Evolutionary conservation across 2,113 vertebrate genomes (phyloP), one percentile per base, ranked within the genome.

Genomic region (Oxygymnocypris stewartii): DNA sequence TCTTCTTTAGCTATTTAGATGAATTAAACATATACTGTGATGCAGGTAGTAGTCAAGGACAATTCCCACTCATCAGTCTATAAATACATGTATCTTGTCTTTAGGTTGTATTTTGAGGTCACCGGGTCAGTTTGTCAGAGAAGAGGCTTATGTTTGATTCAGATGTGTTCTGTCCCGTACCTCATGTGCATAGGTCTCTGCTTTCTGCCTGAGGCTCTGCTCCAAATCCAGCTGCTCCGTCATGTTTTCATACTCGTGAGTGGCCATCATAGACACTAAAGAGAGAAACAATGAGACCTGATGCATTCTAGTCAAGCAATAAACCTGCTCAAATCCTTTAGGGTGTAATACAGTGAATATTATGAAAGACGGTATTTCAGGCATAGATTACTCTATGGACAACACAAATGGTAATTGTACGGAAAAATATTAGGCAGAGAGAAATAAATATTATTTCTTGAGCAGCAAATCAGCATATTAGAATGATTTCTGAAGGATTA

Each of bases 171-270:
- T 42, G 25, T n/a, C 84, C 57, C 6, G 4, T 87, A 95, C 95
- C 94, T 96, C 94, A 6, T 96, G 95, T 23, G 95, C 95, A 18
- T 92, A 95, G 6, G 90, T 92, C 89, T 96, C 95, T 1, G 95
- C 95, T 87, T 92, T 93, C 86, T 93, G 93, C 84, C 95, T 89
- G 25, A 96, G 93, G 87, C 74, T 94, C 90, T 94, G 94, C 91
- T 96, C 95, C 93, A 96, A 74, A 82, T 95, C 93, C n/a, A 96
- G 92, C 90, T 95, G 93, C 2, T 95, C 95, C 91, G 92, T 93
- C 90, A 96, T 93, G 3, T 92, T 94, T 0, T 94, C 95, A 59
- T 93, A 96, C 91, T 95, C 95, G 83, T 94, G 91, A 16, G 95
- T 88, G 10, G 94, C 95, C 95, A 96, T 94, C 92, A 91, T 84